Evolutionary conservation across 1,140 invertebrate genomes (phyloP), one percentile per base, ranked within the genome.

Genomic region (Chionoecetes opilio): DNA sequence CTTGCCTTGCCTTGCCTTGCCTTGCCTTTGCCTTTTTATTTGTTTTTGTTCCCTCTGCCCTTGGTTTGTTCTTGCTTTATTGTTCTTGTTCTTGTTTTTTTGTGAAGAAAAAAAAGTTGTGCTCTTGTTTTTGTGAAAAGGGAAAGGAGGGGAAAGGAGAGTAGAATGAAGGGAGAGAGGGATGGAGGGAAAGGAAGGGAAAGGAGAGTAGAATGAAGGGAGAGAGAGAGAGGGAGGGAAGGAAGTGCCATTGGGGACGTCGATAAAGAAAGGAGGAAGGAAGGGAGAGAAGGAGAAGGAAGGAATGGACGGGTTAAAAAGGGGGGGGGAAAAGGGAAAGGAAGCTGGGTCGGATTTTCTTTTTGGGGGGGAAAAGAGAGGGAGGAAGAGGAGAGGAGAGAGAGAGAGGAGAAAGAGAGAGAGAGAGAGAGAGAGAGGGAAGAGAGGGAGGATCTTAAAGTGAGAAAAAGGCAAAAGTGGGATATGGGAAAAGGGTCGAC

Each of bases 401-500:
- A 63, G 53, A 63, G 53, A 63, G 53, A 63, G 53, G 53, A 63
- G 53, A 63, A 21, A 63, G 53, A 75, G 63, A 75, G 63, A 75
- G 63, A 75, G 63, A 75, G 63, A 75, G 63, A 75, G 63, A 75
- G 63, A 75, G 63, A 75, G 63, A 75, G 63, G n/a, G 63, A 75
- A 75, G 63, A 75, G 63, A 75, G 63, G n/a, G 63, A 75, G 63
- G 2, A 26, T 5, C 6, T n/a, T 2, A 75, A n/a, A 75, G 63
- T n/a, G 21, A 75, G 63, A 75, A 17, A 75, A 75, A 75, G 63
- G 63, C 63, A 75, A 75, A 26, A n/a, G 63, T n/a, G 63, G 63
- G 63, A n/a, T 75, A 26, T n/a, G n/a, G 63, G 21, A 21, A 75
- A 75, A 6, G n/a, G 63, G n/a, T 75, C 63, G 63, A 75, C 63